A percentile compares a stretch with the other conserved stretches of the same genome.
phyloP scores from a whole-genome alignment of 2,113 vertebrate genomes.

The Tychaedon coryphoeus region DNA sequence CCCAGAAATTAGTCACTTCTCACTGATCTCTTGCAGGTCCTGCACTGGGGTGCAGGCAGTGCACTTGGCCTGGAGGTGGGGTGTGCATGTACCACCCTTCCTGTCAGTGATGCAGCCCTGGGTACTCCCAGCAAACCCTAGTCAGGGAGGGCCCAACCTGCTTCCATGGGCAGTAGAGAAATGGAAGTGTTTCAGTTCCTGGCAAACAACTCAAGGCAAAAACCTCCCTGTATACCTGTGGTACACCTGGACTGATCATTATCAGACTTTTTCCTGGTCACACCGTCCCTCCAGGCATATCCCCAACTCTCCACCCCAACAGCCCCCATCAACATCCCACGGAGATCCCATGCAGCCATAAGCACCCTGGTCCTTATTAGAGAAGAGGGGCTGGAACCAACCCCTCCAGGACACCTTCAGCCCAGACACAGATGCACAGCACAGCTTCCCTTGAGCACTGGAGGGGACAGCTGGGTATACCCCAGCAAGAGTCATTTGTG shows the following conservation, averaged over 20 bases:
- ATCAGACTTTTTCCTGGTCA: background rate
- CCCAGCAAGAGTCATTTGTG: too few species aligned
- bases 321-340: fast-evolving
- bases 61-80: background rate
- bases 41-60: background rate
- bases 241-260: background rate
- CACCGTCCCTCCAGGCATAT: background rate
- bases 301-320: background rate
- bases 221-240: background rate
- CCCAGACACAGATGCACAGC: too few species aligned
- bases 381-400: background rate
- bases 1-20: background rate
- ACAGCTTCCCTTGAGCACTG: background rate
- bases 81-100: background rate
- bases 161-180: background rate
- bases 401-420: fast-evolving
- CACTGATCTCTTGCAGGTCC: background rate
- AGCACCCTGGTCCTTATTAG: background rate
- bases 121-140: background rate
- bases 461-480: background rate
- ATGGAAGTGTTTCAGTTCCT: background rate
- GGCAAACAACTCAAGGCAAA: background rate
- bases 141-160: background rate
- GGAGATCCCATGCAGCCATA: fast-evolving
- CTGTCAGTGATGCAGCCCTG: background rate